phyloP scores from a whole-genome alignment of 2,888 invertebrate species.

The Acanthoscelides obtectus region DNA sequence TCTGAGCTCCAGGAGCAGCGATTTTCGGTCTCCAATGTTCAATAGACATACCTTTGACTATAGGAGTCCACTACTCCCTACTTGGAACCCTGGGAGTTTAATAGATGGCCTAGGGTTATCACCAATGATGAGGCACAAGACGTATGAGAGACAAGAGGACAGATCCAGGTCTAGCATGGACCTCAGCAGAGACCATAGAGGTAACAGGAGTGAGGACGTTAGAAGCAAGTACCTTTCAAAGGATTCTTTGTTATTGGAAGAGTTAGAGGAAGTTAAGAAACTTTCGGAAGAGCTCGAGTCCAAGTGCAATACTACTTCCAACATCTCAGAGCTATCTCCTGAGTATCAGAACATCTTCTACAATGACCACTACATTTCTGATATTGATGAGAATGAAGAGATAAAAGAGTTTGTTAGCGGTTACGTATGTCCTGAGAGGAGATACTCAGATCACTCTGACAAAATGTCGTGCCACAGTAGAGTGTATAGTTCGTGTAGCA shows the following conservation, averaged over 20 bases:
- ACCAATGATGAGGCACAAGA: conserved; percentile 33
- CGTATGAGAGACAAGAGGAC: conserved; percentile 25
- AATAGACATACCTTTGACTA: conserved; percentile 17
- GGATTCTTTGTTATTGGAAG: conserved; percentile 39
- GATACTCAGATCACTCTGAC: conserved; percentile 32
- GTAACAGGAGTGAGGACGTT: not conserved
- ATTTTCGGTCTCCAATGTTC: conserved; percentile 32
- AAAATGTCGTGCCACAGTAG: conserved; percentile 4
- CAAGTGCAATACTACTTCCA: conserved; percentile 27
- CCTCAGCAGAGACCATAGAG: conserved; percentile 18
- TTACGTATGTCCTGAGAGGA: conserved; percentile 32
- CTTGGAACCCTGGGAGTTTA: conserved; percentile 12
- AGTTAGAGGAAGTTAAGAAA: conserved; percentile 41
- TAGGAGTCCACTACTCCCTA: conserved; percentile 11
- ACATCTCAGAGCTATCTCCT: conserved; percentile 24
- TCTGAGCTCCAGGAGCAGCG: conserved; percentile 36
- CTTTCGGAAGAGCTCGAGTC: conserved; percentile 34
- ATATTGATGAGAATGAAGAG: conserved; percentile 46
- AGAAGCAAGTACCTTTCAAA: conserved; percentile 38
- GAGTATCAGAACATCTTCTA: conserved; percentile 37
- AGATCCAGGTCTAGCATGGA: conserved; percentile 24
- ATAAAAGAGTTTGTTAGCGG: conserved; percentile 40
- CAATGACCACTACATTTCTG: conserved; percentile 46
- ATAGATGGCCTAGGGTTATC: conserved; percentile 28
- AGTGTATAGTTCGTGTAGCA: conserved; percentile 13